phyloP scores from a whole-genome alignment of 2,888 invertebrate genomes.

The Meta bourneti region DNA sequence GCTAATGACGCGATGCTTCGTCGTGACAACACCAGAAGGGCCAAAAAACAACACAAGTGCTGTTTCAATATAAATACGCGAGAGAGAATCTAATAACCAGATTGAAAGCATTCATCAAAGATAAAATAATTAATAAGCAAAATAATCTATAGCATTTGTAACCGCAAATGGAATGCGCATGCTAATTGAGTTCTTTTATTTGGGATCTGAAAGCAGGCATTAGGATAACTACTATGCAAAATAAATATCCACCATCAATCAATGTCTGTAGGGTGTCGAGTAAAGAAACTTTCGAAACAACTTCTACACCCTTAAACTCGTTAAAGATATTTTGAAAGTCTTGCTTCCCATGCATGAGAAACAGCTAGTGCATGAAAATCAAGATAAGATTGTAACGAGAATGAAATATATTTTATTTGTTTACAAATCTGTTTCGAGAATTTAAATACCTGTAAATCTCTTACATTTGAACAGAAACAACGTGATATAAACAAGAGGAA shows the following conservation, averaged over 20 bases:
- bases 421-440: not conserved
- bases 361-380: not conserved
- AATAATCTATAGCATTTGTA: not conserved
- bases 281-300: not conserved
- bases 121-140: not conserved
- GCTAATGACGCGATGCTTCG: too few species aligned
- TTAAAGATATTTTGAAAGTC: not conserved
- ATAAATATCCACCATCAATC: not conserved
- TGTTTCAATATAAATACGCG: not conserved
- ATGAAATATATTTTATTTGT: not conserved
- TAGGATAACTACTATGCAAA: not conserved
- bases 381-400: not conserved
- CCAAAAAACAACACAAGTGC: too few species aligned
- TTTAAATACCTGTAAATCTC: not conserved
- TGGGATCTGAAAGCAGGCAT: not conserved
- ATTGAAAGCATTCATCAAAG: not conserved
- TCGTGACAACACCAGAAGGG: too few species aligned
- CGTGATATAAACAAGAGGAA: not conserved
- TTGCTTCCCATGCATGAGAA: not conserved
- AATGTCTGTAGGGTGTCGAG: not conserved
- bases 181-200: not conserved
- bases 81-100: not conserved
- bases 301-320: not conserved
- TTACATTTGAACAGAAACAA: not conserved
- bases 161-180: not conserved